Evolutionary conservation across 2,113 vertebrate genomes (phyloP).

Genomic region (Limanda limanda): DNA sequence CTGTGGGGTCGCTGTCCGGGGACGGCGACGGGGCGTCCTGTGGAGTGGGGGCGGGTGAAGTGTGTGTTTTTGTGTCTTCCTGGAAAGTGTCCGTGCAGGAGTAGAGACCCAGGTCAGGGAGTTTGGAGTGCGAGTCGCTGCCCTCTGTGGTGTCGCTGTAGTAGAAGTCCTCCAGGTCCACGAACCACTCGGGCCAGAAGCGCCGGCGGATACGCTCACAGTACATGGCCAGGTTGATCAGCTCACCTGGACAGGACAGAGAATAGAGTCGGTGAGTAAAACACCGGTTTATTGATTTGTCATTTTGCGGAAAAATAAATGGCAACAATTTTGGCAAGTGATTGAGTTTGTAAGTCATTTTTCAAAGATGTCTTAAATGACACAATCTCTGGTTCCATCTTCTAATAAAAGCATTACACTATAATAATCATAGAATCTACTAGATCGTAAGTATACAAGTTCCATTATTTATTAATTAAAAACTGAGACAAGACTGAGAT

Average conservation of each 20-base stretch:
- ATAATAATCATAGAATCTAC: no score
- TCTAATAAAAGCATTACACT: no score
- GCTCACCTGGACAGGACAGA: constrained; percentile 86
- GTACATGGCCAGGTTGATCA: constrained; percentile 98
- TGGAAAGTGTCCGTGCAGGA: constrained; percentile 93
- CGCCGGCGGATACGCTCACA: constrained; percentile 96
- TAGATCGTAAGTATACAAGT: not conserved
- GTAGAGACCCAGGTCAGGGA: constrained; percentile 92
- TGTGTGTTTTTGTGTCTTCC: constrained; percentile 77
- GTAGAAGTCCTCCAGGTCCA: constrained; percentile 90
- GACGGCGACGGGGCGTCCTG: constrained; percentile 82
- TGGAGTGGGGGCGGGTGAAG: constrained; percentile 31
- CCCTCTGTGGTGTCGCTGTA: constrained; percentile 88
- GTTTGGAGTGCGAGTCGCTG: constrained; percentile 81
- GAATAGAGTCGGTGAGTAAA: not conserved
- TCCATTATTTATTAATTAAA: not conserved
- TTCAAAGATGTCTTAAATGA: no score
- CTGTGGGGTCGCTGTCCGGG: constrained; percentile 93
- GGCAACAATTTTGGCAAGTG: not conserved
- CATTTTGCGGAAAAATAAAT: not conserved
- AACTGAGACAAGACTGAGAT: not conserved
- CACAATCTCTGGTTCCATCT: no score
- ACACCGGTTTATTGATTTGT: not conserved
- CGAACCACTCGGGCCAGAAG: constrained; percentile 98
- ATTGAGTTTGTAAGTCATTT: not conserved